Evolutionary conservation across 92 coral and sea anemone genomes (phyloP).

Genomic region (Phenganax subtilis): DNA sequence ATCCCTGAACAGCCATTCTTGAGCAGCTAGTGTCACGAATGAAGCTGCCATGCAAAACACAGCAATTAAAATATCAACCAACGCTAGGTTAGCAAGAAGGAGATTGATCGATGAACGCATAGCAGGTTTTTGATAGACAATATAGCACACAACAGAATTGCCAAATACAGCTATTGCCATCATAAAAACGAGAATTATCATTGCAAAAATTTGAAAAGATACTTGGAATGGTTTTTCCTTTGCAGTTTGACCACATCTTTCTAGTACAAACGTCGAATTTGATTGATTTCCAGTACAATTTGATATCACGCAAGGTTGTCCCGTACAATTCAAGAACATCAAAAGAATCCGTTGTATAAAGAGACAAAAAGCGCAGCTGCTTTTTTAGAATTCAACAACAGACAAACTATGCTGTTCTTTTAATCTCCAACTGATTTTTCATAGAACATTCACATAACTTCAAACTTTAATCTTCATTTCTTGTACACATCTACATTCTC

Average conservation of each 20-base stretch:
- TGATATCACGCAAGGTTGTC: not conserved
- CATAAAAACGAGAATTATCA: constrained; percentile 61
- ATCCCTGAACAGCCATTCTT: constrained; percentile 78
- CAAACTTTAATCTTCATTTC: not conserved
- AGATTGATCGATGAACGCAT: constrained; percentile 97
- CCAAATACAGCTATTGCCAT: constrained; percentile 70
- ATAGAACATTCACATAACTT: not conserved
- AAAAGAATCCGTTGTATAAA: not conserved
- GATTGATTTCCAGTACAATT: constrained; percentile 21
- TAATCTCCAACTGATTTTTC: not conserved
- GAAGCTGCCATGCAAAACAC: constrained; percentile 78
- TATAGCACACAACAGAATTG: constrained; percentile 82
- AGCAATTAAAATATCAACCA: constrained; percentile 86
- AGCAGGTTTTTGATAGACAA: constrained; percentile 96
- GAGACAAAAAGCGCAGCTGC: not conserved
- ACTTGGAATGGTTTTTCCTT: constrained; percentile 2
- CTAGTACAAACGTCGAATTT: not conserved
- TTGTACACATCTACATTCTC: not conserved
- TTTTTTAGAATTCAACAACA: not conserved
- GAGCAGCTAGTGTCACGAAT: constrained; percentile 57
- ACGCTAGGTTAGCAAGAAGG: constrained; percentile 74
- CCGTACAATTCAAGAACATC: constrained; percentile 14
- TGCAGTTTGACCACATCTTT: not conserved
- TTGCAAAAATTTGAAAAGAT: constrained; percentile 38
- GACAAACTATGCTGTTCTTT: not conserved